Conservation (phyloP, 2,888 invertebrate genomes). For the Idaea straminata region DNA sequence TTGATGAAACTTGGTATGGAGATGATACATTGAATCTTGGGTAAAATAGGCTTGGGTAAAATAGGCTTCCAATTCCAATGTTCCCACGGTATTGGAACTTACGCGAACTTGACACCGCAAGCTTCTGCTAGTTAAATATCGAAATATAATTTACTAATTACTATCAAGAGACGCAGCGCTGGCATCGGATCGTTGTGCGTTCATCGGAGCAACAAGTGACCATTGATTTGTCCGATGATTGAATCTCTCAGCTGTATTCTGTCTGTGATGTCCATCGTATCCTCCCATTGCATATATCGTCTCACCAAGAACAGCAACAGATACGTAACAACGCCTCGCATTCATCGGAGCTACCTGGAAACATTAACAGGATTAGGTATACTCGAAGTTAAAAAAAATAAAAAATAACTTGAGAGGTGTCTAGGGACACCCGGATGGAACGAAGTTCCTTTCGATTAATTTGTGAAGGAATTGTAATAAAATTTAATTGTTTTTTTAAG, state of each 20-base stretch:
- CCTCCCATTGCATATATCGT: slow-evolving; percentile 94
- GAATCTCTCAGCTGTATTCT: slow-evolving; percentile 93
- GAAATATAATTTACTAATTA: slow-evolving; percentile 32
- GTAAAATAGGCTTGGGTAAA: too few species aligned
- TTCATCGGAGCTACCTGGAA: slow-evolving; percentile 91
- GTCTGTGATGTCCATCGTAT: slow-evolving; percentile 91
- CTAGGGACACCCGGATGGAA: too few species aligned
- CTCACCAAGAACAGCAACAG: slow-evolving; percentile 88
- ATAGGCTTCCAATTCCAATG: too few species aligned
- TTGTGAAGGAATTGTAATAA: too few species aligned
- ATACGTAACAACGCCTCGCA: slow-evolving; percentile 91
- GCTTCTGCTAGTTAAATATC: background rate
- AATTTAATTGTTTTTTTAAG: too few species aligned
- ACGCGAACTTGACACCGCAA: too few species aligned
- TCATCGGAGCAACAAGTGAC: slow-evolving; percentile 93
- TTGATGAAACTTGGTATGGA: too few species aligned
- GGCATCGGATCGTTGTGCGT: slow-evolving; percentile 93
- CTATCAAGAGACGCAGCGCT: slow-evolving; percentile 93
- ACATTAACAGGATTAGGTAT: background rate
- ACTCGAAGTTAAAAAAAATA: too few species aligned
- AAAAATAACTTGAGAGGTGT: too few species aligned
- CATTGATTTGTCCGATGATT: slow-evolving; percentile 92
- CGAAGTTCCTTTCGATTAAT: too few species aligned
- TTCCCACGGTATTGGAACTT: too few species aligned
- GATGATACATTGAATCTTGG: too few species aligned